These are phyloP conservation scores for Idaea dimidiata DNA, from an alignment of 2,888 invertebrate genomes.

Conservation along the genomic window DNA sequence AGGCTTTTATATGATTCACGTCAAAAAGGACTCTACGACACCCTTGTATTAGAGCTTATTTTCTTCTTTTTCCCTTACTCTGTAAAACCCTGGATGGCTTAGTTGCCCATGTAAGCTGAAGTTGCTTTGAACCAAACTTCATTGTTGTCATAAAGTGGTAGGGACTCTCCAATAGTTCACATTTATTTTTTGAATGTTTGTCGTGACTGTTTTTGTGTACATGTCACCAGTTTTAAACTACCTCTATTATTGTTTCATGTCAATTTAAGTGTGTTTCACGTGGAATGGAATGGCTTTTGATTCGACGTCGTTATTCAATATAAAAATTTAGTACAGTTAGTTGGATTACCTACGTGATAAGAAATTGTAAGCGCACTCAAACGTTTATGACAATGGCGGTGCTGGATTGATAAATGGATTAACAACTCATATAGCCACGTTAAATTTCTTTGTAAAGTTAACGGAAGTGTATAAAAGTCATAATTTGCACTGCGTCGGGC, in stretches of 20 bases:
- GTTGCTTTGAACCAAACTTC: background rate
- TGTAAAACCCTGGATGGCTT: background rate
- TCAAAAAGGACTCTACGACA: background rate
- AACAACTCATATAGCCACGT: background rate
- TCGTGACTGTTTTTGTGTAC: slow-evolving; percentile 30
- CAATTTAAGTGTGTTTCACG: slow-evolving; percentile 13
- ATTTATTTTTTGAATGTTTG: slow-evolving; percentile 26
- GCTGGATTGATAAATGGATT: background rate
- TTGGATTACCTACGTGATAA: background rate
- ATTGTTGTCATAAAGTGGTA: slow-evolving; percentile 27
- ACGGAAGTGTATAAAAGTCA: background rate
- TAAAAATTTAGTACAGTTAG: background rate
- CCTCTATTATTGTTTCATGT: slow-evolving; percentile 23
- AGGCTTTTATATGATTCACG: slow-evolving; percentile 13
- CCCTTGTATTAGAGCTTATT: background rate
- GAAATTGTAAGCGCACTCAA: background rate
- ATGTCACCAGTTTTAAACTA: slow-evolving; percentile 23
- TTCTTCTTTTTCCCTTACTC: background rate
- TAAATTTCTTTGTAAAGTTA: background rate
- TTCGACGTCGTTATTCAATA: slow-evolving; percentile 1
- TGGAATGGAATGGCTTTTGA: slow-evolving; percentile 6
- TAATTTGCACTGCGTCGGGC: slow-evolving; percentile 15
- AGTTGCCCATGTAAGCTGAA: background rate
- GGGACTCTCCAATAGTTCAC: slow-evolving; percentile 26
- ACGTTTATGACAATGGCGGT: background rate